phyloP scores from a whole-genome alignment of 1,140 invertebrate species.

The Tetramorium alpestre region DNA sequence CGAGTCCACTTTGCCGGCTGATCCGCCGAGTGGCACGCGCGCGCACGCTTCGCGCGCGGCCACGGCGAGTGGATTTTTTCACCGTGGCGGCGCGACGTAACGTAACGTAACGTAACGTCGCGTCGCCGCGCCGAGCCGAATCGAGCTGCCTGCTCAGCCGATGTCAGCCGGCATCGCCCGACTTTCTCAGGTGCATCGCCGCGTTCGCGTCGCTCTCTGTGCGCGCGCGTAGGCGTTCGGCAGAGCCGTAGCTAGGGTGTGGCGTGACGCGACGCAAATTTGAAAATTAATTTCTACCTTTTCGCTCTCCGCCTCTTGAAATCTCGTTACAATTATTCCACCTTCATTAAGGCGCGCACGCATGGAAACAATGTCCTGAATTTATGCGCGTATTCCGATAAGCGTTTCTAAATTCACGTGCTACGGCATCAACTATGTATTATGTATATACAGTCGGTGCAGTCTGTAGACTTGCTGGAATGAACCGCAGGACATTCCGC shows the following conservation, averaged over 20 bases:
- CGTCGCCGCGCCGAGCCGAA: not conserved
- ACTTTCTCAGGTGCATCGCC: constrained; percentile 52
- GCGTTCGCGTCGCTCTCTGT: constrained; percentile 71
- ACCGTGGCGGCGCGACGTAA: not conserved
- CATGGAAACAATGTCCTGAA: not conserved
- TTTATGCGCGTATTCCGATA: not conserved
- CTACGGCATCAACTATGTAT: not conserved
- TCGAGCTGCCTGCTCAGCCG: constrained; percentile 15
- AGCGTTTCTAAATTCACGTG: not conserved
- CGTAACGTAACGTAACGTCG: not conserved
- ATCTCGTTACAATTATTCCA: not conserved
- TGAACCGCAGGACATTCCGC: not conserved
- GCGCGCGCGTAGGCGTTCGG: constrained; percentile 63
- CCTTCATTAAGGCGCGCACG: too few relatives aligned
- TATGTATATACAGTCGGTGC: not conserved
- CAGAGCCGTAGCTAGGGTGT: constrained; percentile 53
- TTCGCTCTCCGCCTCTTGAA: too few relatives aligned
- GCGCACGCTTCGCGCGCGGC: not conserved
- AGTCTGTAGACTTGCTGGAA: not conserved
- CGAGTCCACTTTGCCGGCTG: constrained; percentile 80
- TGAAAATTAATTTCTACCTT: not conserved
- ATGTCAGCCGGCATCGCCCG: constrained; percentile 35
- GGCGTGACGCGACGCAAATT: not conserved
- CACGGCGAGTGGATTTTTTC: not conserved
- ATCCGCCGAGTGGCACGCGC: constrained; percentile 21